Evolutionary conservation across 2,888 invertebrate species (phyloP), one percentile per base, ranked within the genome.

Genomic region (Entomobrya proxima): DNA sequence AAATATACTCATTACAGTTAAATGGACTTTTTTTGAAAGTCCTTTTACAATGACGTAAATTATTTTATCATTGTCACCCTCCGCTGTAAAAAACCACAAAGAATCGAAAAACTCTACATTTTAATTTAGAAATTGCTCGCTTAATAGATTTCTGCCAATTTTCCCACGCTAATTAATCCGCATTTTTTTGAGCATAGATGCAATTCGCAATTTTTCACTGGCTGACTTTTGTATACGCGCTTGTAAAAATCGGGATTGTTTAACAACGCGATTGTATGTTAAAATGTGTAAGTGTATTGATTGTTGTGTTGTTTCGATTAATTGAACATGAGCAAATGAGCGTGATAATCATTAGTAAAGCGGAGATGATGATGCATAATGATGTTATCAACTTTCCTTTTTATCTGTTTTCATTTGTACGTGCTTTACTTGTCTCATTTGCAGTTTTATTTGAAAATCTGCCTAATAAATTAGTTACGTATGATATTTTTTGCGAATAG

Each of bases 81-180:
- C n/a, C n/a, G n/a, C n/a, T n/a, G n/a, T n/a, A n/a, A n/a, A n/a
- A n/a, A 50, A 50, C 50, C 50, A 50, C 50, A 50, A 21, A 4
- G 21, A 21, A 55, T 1, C n/a, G n/a, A n/a, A n/a, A n/a, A n/a
- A n/a, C n/a, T n/a, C n/a, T 18, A 1, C 7, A 55, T 61, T 61
- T 32, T 32, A 3, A 24, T 30, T 61, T n/a, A 32, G 6, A 55
- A 50, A 7, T 13, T 15, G 50, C 18, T n/a, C 50, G 21, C 11
- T 55, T 27, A 7, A 21, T n/a, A n/a, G n/a, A n/a, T n/a, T 55
- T 27, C 9, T 24, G 24, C 55, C 2, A 27, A 21, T 55, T n/a
- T 61, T 61, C 61, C 61, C 61, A 61, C 61, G 61, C 32, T 61
- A 30, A 61, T 61, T 61, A 61, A 32, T 61, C 61, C 61, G 30